phyloP scores from a whole-genome alignment of 2,797 vertebrate species.

The Chaetophractus vellerosus region DNA sequence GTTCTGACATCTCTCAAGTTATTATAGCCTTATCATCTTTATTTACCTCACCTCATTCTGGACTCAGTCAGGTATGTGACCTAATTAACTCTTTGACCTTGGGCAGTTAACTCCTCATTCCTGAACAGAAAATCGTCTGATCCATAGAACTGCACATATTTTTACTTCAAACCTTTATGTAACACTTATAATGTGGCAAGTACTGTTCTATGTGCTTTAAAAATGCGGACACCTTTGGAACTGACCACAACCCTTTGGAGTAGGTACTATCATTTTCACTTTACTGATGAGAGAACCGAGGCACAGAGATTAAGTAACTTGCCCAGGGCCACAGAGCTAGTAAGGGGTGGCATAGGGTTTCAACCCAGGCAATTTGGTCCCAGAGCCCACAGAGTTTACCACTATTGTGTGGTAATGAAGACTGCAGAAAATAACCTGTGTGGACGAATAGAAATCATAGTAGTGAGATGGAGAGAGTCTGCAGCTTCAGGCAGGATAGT shows the following conservation, averaged over 20 bases:
- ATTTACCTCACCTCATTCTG: slow-evolving; percentile 9
- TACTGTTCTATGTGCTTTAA: neutral
- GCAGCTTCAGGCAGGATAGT: no score
- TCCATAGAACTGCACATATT: neutral
- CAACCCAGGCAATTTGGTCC: neutral
- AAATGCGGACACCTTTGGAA: neutral
- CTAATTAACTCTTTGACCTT: slow-evolving; percentile 66
- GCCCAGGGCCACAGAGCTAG: neutral
- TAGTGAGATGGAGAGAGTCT: no score
- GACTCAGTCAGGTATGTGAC: neutral
- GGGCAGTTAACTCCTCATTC: slow-evolving; percentile 41
- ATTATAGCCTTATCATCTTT: slow-evolving; percentile 1
- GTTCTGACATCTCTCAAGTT: slow-evolving; percentile 13
- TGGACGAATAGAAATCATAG: no score
- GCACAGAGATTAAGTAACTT: neutral
- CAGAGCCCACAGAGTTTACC: neutral
- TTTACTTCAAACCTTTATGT: neutral
- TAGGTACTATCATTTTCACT: neutral
- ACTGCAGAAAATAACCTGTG: accelerated
- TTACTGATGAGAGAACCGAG: neutral
- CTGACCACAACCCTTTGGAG: neutral
- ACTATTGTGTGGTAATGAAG: accelerated
- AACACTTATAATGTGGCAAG: neutral
- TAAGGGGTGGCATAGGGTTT: neutral
- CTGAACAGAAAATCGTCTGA: neutral